Conservation (phyloP, 1,140 invertebrate genomes). For the Eueides isabella region DNA sequence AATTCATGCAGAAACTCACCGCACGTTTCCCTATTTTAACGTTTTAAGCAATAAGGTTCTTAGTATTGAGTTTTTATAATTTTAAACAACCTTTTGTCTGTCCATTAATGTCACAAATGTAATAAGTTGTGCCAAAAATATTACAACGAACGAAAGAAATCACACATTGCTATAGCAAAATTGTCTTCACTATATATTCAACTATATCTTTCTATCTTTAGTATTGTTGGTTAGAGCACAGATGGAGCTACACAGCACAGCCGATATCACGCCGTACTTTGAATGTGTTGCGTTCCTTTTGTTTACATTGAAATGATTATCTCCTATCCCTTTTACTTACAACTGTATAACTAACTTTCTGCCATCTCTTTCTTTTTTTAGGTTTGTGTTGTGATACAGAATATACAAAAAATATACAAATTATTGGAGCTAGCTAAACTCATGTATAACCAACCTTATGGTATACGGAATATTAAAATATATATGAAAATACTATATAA, state of each 20-base stretch:
- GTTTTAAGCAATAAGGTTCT: constrained; percentile 26
- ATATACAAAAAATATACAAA: neutral
- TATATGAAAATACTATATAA: too few species aligned
- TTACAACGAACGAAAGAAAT: constrained; percentile 62
- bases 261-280: constrained; percentile 2
- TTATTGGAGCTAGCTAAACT: neutral
- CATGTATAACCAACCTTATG: neutral
- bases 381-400: neutral
- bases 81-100: constrained; percentile 37
- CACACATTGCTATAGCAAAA: constrained; percentile 72
- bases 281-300: constrained; percentile 35
- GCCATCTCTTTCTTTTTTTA: constrained; percentile 21
- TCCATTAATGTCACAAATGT: constrained; percentile 48
- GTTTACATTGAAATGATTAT: neutral
- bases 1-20: constrained; percentile 69
- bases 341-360: neutral
- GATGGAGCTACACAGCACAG: constrained; percentile 41
- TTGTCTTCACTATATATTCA: constrained; percentile 43
- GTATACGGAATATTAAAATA: neutral
- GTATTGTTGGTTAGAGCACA: constrained; percentile 48
- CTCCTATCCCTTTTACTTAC: constrained; percentile 26
- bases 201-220: constrained; percentile 49
- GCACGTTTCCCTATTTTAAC: constrained; percentile 46
- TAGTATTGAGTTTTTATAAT: constrained; percentile 26
- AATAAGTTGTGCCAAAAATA: constrained; percentile 52